Evolutionary conservation across 2,113 vertebrate genomes (phyloP), one percentile per base, ranked within the genome.

Genomic region (Prochilodus magdalenae): DNA sequence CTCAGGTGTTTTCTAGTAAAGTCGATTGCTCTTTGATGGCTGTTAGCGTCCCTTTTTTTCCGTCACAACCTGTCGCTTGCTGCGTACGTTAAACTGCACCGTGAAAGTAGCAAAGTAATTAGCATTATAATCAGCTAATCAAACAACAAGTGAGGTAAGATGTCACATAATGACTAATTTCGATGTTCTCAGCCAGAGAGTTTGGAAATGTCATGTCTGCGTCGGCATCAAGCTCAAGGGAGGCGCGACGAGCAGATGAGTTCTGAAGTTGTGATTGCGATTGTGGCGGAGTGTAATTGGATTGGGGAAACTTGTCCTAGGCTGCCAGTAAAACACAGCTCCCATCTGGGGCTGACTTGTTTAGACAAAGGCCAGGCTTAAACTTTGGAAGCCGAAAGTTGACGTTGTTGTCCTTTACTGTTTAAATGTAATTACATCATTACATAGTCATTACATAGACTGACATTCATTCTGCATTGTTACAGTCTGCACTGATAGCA

Each of bases 91-190:
- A 1, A 18, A 80, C 70, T 53, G 14, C n/a, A 57, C 30, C 1
- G 29, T 26, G 18, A 75, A 55, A 16, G 30, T 7, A n/a, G 26
- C 11, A 22, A 51, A n/a, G 49, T 75, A 53, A 67, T 75, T 67
- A 75, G 72, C 60, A 75, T 81, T 16, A 47, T 57, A 62, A 65
- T 65, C 30, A 53, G 47, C 59, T 65, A 40, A 74, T 74, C 47
- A 66, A 24, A 44, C 44, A 14, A 16, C 66, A 70, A 40, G 22
- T 13, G 36, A 59, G 51, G 20, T 40, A 63, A 62, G 55, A 75
- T 33, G 33, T 24, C 40, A 71, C 36, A n/a, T n/a, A 70, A 70
- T 70, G 36, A 44, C 7, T 60, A 2, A 60, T 60, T 60, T 60
- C 57, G 20, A 10, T n/a, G 57, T 13, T n/a, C 24, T n/a, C n/a